Conservation (phyloP, 2,113 vertebrate genomes). For the Corythornis vintsioides region DNA sequence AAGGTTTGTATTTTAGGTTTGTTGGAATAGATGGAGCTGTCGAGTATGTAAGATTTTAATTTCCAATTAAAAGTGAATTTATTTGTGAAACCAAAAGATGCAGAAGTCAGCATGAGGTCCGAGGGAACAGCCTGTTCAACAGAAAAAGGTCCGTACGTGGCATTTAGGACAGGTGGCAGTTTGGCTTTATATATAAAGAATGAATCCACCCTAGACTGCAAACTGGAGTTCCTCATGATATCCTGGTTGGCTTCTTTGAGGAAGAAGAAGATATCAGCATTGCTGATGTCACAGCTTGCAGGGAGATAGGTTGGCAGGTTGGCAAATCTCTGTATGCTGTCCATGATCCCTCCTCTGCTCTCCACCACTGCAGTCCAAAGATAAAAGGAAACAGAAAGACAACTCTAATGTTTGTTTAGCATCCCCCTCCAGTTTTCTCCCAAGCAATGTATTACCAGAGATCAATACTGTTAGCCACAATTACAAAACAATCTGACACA, state of each 20-base stretch:
- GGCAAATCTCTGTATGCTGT: conserved; percentile 83
- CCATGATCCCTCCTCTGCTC: conserved; percentile 72
- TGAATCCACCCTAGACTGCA: conserved; percentile 85
- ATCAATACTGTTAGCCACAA: background rate
- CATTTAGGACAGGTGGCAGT: conserved; percentile 82
- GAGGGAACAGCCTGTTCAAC: conserved; percentile 79
- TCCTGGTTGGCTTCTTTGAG: conserved; percentile 93
- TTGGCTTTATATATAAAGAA: conserved; percentile 87
- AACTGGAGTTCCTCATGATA: conserved; percentile 90
- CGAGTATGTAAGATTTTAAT: conserved; percentile 84
- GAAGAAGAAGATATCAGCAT: conserved; percentile 86
- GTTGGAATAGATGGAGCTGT: conserved; percentile 82
- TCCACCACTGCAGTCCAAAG: conserved; percentile 74
- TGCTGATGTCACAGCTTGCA: conserved; percentile 77
- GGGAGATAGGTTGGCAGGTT: conserved; percentile 89
- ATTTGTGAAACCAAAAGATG: conserved; percentile 66
- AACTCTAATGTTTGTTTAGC: conserved; percentile 15
- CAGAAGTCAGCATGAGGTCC: conserved; percentile 82
- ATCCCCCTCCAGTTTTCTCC: background rate
- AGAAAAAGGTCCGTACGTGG: conserved; percentile 88
- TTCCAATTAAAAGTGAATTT: conserved; percentile 84
- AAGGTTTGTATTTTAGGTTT: conserved; percentile 89
- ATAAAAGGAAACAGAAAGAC: conserved; percentile 26
- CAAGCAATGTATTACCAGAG: background rate
- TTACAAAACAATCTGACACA: background rate